Percentiles rank a stretch among this genome's conserved stretches.
phyloP scores from a whole-genome alignment of 2,113 vertebrate species.

The Psilopsiagon aymara region DNA sequence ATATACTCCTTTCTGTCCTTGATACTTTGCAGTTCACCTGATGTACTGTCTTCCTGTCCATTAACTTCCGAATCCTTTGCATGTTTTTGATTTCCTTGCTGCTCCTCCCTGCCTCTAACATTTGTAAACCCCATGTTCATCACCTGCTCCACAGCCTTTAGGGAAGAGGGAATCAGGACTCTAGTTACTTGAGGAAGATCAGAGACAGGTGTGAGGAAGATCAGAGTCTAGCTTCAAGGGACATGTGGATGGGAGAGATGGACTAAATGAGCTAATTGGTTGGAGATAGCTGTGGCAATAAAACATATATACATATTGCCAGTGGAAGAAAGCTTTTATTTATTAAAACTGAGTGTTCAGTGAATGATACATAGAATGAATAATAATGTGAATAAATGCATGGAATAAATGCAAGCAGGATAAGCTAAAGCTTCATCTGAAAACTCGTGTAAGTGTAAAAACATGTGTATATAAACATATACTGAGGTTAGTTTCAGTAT shows the following conservation, averaged over 20 bases:
- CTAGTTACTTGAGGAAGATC: neutral
- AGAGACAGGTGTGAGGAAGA: neutral
- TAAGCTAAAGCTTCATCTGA: neutral
- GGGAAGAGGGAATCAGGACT: neutral
- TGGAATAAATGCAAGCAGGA: neutral
- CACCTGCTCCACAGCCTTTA: neutral
- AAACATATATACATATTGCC: neutral
- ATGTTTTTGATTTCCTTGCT: neutral
- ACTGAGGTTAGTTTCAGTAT: neutral
- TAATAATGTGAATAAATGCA: neutral
- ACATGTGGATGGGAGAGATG: neutral
- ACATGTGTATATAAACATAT: neutral
- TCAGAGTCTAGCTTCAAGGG: neutral
- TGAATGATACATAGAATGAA: neutral
- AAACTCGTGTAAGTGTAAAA: neutral
- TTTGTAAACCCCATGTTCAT: neutral
- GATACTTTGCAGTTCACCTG: neutral
- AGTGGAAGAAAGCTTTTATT: neutral
- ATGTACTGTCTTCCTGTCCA: neutral
- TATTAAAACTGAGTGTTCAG: neutral
- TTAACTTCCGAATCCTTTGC: neutral
- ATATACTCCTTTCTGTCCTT: neutral
- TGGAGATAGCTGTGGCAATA: neutral
- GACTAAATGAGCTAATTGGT: neutral
- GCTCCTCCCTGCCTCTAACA: neutral